These are phyloP conservation scores for Panagrolaimus sp. DNA, from an alignment of 1,140 invertebrate genomes.

Conservation along the genomic window DNA sequence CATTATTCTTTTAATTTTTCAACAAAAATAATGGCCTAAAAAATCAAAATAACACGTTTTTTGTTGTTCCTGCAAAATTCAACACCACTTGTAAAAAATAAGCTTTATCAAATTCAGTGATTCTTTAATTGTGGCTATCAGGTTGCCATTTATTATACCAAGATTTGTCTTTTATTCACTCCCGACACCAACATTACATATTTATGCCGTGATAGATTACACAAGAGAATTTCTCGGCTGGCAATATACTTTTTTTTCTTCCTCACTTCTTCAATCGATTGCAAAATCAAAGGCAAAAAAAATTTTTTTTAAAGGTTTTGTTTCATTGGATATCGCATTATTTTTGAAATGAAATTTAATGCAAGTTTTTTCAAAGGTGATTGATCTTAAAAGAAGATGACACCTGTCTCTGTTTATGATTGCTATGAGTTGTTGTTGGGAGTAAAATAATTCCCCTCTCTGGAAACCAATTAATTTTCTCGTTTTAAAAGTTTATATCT, in stretches of 20 bases:
- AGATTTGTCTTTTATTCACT: too few relatives aligned
- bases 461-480: not conserved
- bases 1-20: conserved; percentile 25
- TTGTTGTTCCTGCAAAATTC: not conserved
- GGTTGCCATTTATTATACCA: too few relatives aligned
- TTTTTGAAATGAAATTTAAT: conserved; percentile 21
- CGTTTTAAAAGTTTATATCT: too few relatives aligned
- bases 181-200: too few relatives aligned
- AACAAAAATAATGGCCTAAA: not conserved
- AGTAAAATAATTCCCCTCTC: conserved; percentile 7
- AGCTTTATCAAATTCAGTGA: not conserved
- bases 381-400: not conserved
- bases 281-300: not conserved
- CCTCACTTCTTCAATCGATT: too few relatives aligned
- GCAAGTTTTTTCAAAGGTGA: conserved; percentile 10
- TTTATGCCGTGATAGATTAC: too few relatives aligned
- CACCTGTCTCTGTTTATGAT: conserved; percentile 6
- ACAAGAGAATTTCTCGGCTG: too few relatives aligned
- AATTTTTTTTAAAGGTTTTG: not conserved
- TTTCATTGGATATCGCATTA: not conserved
- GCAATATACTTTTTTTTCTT: too few relatives aligned
- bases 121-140: not conserved
- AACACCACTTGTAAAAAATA: not conserved
- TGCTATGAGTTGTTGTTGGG: conserved; percentile 4
- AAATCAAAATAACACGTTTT: conserved; percentile 1